Evolutionary conservation across 2,888 invertebrate species (phyloP), one percentile per base, ranked within the genome.

Genomic region (Tholera decimalis): DNA sequence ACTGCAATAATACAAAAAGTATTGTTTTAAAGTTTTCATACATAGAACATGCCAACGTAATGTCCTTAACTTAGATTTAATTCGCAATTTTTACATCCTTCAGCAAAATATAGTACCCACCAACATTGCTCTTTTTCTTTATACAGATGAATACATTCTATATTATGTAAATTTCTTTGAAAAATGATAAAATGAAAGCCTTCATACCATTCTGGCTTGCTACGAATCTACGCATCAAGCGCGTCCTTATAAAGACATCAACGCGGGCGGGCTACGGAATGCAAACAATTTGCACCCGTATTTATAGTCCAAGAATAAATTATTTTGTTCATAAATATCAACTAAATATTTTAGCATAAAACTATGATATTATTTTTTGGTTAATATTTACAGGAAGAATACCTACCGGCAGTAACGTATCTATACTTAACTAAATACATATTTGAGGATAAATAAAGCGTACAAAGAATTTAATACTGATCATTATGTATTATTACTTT

Each of bases 161-260:
- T 0, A 9, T 9, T 47, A 18, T 13, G 11, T 15, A 43, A 43
- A 0, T 20, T 58, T 44, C 15, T 51, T 65, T 33, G 55, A 51
- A 33, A 58, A 51, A 43, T 33, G 46, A 58, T 51, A 22, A 60
- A 46, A 55, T 43, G 8, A 57, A 53, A 44, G 30, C 26, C 44
- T 59, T 59, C 49, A 26, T 46, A 22, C 26, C 64, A 64, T 57
- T 64, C 39, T 64, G 13, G 37, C 46, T 62, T 60, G 68, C 76
- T 77, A 74, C 68, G 79, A 56, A 63, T 53, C 75, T 80, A 80
- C 80, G 83, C 71, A 67, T 63, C 70, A 76, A 67, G 59, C 74
- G 72, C 70, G 71, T 73, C 84, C 79, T 91, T 85, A 78, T 82
- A 92, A 93, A 93, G 94, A 94, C 90, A 87, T 94, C 93, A 93